Base-by-base conservation (phyloP, 2,113 vertebrate species). In the Phocoena phocoena region DNA sequence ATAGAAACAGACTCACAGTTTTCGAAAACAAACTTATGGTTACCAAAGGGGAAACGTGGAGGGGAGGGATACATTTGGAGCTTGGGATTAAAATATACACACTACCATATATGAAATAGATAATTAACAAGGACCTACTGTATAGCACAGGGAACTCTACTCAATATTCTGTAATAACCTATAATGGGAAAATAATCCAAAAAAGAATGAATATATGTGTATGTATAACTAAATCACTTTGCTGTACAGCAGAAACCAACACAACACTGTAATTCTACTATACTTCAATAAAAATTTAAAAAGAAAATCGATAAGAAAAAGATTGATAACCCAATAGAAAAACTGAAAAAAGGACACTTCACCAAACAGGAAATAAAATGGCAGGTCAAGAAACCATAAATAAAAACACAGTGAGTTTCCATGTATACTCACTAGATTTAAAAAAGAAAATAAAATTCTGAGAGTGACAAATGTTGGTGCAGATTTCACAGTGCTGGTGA, bases 371-470 rank as follows among this genome's bases (percentile, higher is more conserved):
- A 77, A 55, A 58, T 23, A 63, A 18, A 62, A 58, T 1, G 28
- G 58, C 28, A 20, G 0, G 36, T 36, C 36, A 36, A 36, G 41
- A 23, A 53, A 71, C 10, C 31, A 8, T 2, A 15, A 41, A 31
- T 41, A 21, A 17, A 74, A 38, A 28, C 23, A 15, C 1, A 0
- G 1, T 3, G 11, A 20, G 21, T 23, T 83, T 44, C 58, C 17
- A 5, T 0, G 0, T 18, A 28, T 0, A 15, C 11, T 7, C 11
- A 3, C 17, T 23, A 74, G 58, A 55, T 0, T 21, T 10, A 33
- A 73, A 88, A 41, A 63, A 41, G 4, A 73, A 63, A 11, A 20
- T 0, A 17, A 18, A 41, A 73, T 81, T 81, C 33, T 8, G 9
- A 20, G 15, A 7, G 33, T 3, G 25, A 41, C 20, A 26, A 81